These are phyloP conservation scores for Cossypha caffra DNA, from an alignment of 2,797 vertebrate genomes.

Conservation along the genomic window DNA sequence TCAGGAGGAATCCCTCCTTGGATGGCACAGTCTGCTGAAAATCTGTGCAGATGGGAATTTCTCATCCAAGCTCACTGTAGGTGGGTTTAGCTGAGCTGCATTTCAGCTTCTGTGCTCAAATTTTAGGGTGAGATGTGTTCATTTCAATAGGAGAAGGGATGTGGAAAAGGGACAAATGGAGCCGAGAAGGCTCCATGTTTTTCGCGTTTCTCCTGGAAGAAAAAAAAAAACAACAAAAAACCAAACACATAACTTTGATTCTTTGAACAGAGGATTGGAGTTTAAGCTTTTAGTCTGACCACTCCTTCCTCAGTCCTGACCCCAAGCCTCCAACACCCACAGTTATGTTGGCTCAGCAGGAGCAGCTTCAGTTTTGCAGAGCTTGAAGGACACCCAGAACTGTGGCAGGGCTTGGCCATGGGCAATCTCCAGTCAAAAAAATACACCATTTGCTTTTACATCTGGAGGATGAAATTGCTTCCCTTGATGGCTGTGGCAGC, in stretches of 20 bases:
- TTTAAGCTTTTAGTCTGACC: not conserved
- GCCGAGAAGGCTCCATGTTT: not conserved
- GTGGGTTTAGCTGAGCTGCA: not conserved
- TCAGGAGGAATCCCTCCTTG: not conserved
- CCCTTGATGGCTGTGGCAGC: not conserved
- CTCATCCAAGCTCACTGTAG: not conserved
- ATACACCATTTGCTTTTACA: not conserved
- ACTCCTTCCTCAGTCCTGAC: not conserved
- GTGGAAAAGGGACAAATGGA: not conserved
- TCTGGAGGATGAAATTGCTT: not conserved
- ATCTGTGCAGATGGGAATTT: not conserved
- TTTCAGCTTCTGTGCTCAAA: not conserved
- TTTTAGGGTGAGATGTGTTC: not conserved
- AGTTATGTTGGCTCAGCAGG: not conserved
- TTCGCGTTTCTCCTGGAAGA: not conserved
- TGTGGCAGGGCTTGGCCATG: not conserved
- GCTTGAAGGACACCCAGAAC: not conserved
- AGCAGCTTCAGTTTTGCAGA: not conserved
- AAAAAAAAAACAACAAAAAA: fast-evolving
- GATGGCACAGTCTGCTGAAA: not conserved
- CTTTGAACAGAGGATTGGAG: not conserved
- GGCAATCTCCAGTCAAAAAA: not conserved
- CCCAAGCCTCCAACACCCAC: fast-evolving
- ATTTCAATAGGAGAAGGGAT: not conserved
- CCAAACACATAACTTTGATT: not conserved